These are phyloP conservation scores for Daphoenositta chrysoptera DNA, from an alignment of 2,113 vertebrate species.

Conservation along the genomic window DNA sequence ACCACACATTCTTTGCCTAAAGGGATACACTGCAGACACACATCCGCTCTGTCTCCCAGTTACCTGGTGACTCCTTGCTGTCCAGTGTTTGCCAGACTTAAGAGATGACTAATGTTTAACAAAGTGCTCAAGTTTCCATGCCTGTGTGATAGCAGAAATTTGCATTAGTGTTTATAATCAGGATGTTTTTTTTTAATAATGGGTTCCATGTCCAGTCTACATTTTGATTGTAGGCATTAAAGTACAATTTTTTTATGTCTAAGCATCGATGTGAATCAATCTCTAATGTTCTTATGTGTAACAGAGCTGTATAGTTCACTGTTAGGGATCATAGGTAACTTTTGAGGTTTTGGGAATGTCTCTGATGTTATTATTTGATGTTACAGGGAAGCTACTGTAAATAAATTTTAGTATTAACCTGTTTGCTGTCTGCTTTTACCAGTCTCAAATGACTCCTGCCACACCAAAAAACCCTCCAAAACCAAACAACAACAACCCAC, in stretches of 20 bases:
- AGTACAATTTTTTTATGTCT: neutral
- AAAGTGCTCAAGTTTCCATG: neutral
- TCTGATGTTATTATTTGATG: neutral
- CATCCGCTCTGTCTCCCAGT: neutral
- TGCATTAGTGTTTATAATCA: neutral
- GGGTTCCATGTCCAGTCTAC: neutral
- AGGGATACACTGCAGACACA: neutral
- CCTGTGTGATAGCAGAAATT: neutral
- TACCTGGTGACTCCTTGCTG: neutral
- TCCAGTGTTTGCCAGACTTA: neutral
- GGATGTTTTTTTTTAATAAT: neutral
- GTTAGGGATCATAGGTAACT: neutral
- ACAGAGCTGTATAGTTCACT: neutral
- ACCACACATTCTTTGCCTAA: neutral
- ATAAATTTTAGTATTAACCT: neutral
- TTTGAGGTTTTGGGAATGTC: neutral
- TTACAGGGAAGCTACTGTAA: neutral
- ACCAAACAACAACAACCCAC: neutral
- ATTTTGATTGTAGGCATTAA: neutral
- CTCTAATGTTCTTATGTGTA: neutral
- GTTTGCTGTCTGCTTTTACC: neutral
- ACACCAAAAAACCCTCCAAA: neutral
- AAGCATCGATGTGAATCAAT: neutral
- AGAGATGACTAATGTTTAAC: constrained; percentile 2
- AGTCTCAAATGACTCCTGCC: neutral